Evolutionary conservation across 2,113 vertebrate genomes (phyloP).

Genomic region (Circaetus cinerascens): DNA sequence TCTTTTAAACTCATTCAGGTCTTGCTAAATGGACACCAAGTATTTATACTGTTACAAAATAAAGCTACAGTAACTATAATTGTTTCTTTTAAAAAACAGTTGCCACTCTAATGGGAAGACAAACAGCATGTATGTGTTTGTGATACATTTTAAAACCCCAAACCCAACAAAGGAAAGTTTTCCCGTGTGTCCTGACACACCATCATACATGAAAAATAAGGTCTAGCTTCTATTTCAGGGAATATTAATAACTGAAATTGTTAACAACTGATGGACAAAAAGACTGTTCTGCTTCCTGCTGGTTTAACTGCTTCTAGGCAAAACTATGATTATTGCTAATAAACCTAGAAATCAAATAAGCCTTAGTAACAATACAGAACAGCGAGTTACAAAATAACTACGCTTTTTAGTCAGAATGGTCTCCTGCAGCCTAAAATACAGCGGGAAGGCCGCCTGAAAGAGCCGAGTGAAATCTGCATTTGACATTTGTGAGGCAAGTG

Average conservation of each 20-base stretch:
- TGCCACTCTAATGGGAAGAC: neutral
- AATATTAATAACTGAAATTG: neutral
- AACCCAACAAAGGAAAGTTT: no score
- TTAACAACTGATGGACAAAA: neutral
- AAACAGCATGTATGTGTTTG: neutral
- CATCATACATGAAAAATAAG: neutral
- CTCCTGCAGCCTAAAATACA: neutral
- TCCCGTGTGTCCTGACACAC: no score
- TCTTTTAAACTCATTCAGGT: neutral
- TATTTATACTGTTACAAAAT: neutral
- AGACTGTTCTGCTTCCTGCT: neutral
- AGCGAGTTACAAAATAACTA: neutral
- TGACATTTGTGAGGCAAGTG: neutral
- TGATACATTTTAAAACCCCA: neutral
- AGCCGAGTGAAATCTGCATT: neutral
- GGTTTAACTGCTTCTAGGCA: neutral
- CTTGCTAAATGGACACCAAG: neutral
- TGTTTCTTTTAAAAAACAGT: neutral
- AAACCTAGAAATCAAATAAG: neutral
- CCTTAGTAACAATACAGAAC: neutral
- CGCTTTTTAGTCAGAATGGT: neutral
- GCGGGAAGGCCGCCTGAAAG: neutral
- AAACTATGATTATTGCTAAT: neutral
- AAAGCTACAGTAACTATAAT: neutral
- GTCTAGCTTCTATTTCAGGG: neutral